Base-by-base conservation (phyloP, 2,888 invertebrate genomes). In the Cantharis rufa region DNA sequence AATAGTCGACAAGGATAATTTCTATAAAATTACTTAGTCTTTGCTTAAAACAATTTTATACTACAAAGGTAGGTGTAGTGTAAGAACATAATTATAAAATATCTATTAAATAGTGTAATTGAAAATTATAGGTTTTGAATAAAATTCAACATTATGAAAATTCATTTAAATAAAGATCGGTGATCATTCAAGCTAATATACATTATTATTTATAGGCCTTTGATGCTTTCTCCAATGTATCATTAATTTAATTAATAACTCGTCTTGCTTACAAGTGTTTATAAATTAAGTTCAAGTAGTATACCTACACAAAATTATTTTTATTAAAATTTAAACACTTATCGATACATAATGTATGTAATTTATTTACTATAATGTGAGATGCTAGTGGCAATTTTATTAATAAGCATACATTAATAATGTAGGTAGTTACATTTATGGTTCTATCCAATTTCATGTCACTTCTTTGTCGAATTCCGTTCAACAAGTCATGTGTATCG, bases 381-480 rank as follows among this genome's bases (percentile, higher is more conserved):
- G 48, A 62, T 64, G 75, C 71, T 64, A 21, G 71, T 71, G 75
- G 75, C 75, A 68, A 66, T 79, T 80, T 81, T 79, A 79, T 81
- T 82, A 83, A 81, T 80, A 76, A 69, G 66, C 62, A 81, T 78
- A 82, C 72, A 77, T 78, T 74, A 62, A 72, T 62, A 80, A 81
- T 48, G 48, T 79, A 72, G 79, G 77, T 77, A 76, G 72, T 69
- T 74, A 70, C 48, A 48, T 76, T 62, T 80, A 78, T 74, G 71
- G 80, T 83, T 81, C 81, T 76, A 80, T 75, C 81, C 82, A 83
- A 83, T 83, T 83, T 83, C 80, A 78, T 78, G 76, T 77, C 80
- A 77, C 82, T 82, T 83, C 80, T 82, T 83, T 82, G 80, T 82
- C 80, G 82, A 83, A 83, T 83, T 82, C 81, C 82, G 79, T 78